phyloP scores from a whole-genome alignment of 1,140 invertebrate genomes.

The Caenorhabditis tropicalis region DNA sequence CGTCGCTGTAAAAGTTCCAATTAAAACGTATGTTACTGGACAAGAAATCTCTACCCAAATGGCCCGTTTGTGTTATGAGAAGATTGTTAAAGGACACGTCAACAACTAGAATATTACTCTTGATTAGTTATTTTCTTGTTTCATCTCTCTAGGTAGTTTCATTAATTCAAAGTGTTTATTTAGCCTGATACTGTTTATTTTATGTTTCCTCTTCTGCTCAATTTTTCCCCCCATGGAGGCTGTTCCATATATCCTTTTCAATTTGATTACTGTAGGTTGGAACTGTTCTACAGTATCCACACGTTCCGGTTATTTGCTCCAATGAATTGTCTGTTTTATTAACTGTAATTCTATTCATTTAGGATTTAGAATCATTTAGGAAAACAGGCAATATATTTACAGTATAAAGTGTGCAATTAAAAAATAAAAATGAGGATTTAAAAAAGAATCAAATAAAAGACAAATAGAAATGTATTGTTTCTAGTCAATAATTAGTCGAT shows the following conservation, averaged over 20 bases:
- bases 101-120: neutral
- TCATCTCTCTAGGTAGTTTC: neutral
- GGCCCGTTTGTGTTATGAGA: constrained; percentile 34
- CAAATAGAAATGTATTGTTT: too few relatives aligned
- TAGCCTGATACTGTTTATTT: neutral
- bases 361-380: too few relatives aligned
- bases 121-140: neutral
- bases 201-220: neutral
- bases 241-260: neutral
- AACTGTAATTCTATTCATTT: too few relatives aligned
- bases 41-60: constrained; percentile 10
- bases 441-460: too few relatives aligned
- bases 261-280: too few relatives aligned
- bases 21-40: constrained; percentile 8
- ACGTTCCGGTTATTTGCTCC: neutral
- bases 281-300: too few relatives aligned
- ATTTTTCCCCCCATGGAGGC: neutral
- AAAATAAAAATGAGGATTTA: too few relatives aligned
- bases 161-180: neutral
- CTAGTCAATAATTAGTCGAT: too few relatives aligned
- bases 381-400: too few relatives aligned
- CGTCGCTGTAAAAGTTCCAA: constrained; percentile 2
- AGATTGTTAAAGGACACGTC: constrained; percentile 39
- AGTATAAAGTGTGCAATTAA: too few relatives aligned
- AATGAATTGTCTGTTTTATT: constrained; percentile 31